Percentiles rank a stretch among this genome's conserved stretches.
Evolutionary conservation across 2,113 vertebrate genomes (phyloP).

Genomic region (Cyprinus carpio): DNA sequence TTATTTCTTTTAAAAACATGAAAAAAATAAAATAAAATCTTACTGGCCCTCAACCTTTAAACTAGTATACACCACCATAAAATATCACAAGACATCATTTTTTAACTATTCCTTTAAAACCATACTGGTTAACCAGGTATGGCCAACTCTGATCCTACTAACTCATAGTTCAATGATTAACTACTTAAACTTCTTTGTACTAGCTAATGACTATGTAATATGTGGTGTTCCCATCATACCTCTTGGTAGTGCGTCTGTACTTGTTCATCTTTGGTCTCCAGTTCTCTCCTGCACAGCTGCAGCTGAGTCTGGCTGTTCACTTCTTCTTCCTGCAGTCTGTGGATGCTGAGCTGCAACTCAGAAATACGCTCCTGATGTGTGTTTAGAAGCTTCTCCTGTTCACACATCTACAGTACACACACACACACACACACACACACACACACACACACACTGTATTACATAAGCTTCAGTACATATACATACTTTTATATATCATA

Average conservation of each 20-base stretch:
- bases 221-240: conserved; percentile 46
- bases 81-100: too few relatives aligned
- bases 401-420: conserved; percentile 42
- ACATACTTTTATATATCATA: too few relatives aligned
- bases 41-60: too few relatives aligned
- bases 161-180: too few relatives aligned
- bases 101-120: too few relatives aligned
- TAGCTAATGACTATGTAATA: background rate
- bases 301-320: conserved; percentile 47
- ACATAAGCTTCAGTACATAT: too few relatives aligned
- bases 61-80: too few relatives aligned
- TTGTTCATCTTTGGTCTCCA: conserved; percentile 44
- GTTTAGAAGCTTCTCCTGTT: conserved; percentile 46
- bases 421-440: background rate
- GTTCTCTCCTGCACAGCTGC: conserved; percentile 37
- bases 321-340: conserved; percentile 52
- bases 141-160: too few relatives aligned
- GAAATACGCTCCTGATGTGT: conserved; percentile 45
- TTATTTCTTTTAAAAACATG: too few relatives aligned
- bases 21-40: too few relatives aligned
- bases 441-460: background rate
- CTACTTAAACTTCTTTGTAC: too few relatives aligned
- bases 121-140: too few relatives aligned
- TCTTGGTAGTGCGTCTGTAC: conserved; percentile 49
- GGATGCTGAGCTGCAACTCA: conserved; percentile 59